phyloP scores from a whole-genome alignment of 2,888 invertebrate genomes.

The Malthinus flaveolus region DNA sequence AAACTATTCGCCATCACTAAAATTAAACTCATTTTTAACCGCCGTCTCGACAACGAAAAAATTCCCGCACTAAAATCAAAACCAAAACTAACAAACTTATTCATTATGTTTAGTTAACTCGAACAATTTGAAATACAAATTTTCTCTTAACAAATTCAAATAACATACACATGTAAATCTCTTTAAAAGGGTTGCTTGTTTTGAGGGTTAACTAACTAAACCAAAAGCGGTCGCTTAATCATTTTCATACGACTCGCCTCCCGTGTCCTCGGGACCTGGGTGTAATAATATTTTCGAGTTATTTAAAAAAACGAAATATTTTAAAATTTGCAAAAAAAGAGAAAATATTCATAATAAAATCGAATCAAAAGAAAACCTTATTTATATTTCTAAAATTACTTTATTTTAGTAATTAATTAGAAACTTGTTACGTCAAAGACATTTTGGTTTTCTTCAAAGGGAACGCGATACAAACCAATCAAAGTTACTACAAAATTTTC shows the following conservation, averaged over 20 bases:
- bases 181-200: constrained; percentile 25
- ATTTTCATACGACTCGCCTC: constrained; percentile 19
- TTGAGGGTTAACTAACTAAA: constrained; percentile 26
- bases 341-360: background rate
- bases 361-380: background rate
- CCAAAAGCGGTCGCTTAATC: constrained; percentile 26
- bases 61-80: no score
- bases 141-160: constrained; percentile 14
- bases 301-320: no score
- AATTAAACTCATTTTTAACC: background rate
- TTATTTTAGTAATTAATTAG: constrained; percentile 8
- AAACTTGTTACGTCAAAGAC: constrained; percentile 5
- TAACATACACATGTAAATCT: constrained; percentile 26
- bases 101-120: no score
- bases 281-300: background rate
- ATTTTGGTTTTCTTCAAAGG: constrained; percentile 2
- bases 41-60: no score
- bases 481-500: constrained; percentile 1
- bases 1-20: no score
- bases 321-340: no score
- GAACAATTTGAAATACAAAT: no score
- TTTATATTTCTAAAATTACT: constrained; percentile 5
- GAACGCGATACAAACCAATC: constrained; percentile 4
- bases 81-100: background rate
- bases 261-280: constrained; percentile 1